Percentiles rank a stretch among this genome's conserved stretches.
Evolutionary conservation across 2,797 vertebrate genomes (phyloP).

Genomic region (Tangara arthus): DNA sequence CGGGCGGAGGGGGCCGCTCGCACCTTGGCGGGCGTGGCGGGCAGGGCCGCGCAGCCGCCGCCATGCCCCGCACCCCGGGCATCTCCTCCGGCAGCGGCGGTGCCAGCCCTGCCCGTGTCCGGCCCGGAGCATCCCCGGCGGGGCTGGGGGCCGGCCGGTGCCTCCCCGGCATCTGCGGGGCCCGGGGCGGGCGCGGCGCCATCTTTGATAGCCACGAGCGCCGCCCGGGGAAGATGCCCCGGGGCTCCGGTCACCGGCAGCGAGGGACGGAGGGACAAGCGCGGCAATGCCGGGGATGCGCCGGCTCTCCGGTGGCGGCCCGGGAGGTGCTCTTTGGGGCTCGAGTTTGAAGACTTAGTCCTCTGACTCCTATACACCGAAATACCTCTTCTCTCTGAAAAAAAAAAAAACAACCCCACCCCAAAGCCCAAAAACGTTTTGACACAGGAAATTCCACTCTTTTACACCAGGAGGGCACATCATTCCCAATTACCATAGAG

Average conservation of each 20-base stretch:
- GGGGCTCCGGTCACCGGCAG: too few relatives aligned
- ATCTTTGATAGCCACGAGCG: conserved; percentile 22
- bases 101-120: neutral
- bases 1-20: neutral
- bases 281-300: too few relatives aligned
- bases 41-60: neutral
- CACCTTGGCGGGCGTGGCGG: neutral
- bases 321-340: neutral
- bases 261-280: rapidly evolving
- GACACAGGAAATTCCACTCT: neutral
- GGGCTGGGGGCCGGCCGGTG: neutral
- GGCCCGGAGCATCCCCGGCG: neutral
- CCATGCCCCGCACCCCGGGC: neutral
- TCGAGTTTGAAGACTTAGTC: neutral
- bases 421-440: neutral
- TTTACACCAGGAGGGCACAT: neutral
- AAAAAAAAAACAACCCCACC: neutral
- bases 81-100: neutral
- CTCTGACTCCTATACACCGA: too few relatives aligned
- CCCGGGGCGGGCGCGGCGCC: conserved; percentile 6
- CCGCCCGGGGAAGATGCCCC: neutral
- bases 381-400: neutral
- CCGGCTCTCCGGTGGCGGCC: neutral
- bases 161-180: neutral
- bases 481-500: neutral